phyloP scores from a whole-genome alignment of 2,888 invertebrate genomes.

The Aporophyla nigra region DNA sequence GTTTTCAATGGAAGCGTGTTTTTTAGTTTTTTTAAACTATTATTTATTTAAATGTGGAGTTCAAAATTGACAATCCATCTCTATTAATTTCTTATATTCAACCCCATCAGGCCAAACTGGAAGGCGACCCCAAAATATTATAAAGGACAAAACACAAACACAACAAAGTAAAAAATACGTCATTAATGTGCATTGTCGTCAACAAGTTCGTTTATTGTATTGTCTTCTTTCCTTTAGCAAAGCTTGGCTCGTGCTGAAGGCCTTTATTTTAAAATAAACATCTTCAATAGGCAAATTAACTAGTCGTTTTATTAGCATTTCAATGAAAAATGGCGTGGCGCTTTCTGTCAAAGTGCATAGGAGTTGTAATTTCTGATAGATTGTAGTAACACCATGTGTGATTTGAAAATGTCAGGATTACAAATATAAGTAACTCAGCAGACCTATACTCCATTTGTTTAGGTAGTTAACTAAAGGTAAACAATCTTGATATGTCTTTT shows the following conservation, averaged over 20 bases:
- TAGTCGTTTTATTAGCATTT: conserved; percentile 68
- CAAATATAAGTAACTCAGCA: too few species aligned
- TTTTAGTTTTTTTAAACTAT: too few species aligned
- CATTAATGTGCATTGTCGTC: conserved; percentile 22
- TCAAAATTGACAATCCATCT: background rate
- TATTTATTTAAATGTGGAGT: background rate
- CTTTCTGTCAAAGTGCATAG: conserved; percentile 36
- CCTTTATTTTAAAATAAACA: conserved; percentile 25
- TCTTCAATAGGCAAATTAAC: conserved; percentile 70
- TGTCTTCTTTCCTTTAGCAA: conserved; percentile 16
- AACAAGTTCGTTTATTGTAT: conserved; percentile 55
- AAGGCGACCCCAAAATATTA: background rate
- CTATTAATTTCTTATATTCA: background rate
- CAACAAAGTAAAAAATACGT: background rate
- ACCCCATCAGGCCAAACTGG: background rate
- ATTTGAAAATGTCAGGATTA: background rate
- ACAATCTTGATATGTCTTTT: too few species aligned
- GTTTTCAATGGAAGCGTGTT: too few species aligned
- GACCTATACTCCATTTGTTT: too few species aligned
- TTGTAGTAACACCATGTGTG: conserved; percentile 37
- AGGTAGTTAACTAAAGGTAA: too few species aligned
- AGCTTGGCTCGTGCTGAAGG: conserved; percentile 36
- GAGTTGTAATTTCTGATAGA: conserved; percentile 67
- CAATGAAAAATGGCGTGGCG: conserved; percentile 68
- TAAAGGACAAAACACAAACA: background rate